Base-by-base conservation (phyloP, 2,888 invertebrate species). In the Ichneumoninae sp. region DNA sequence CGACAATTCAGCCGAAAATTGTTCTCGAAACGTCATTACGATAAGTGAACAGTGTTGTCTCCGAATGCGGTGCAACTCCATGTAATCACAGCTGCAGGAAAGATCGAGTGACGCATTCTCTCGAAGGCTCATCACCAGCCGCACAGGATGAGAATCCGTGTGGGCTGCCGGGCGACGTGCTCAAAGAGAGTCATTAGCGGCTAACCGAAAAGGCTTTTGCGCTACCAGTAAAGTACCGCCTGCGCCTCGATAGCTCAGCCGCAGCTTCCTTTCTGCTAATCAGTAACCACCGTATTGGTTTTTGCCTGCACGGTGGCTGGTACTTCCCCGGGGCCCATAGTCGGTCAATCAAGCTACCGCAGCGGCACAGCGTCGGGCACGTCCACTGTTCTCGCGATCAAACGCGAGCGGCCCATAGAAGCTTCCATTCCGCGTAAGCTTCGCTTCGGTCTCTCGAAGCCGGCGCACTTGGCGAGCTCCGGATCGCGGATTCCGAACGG, bases 31-130 rank as follows among this genome's bases (percentile, higher is more conserved):
- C 22, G 16, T 33, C 47, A 83, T 83, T 79, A 57, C n/a, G 4
- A n/a, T 16, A 4, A 62, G 44, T 7, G 62, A 2, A 33, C 3
- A 33, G 5, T 33, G 30, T 30, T n/a, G 5, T n/a, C 6, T 33
- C 16, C 44, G 13, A 33, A 62, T 62, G 0, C 30, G 16, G 16
- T 62, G 26, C 22, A 77, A 80, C 81, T 82, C 78, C 80, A 78
- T 50, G 65, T 82, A 79, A 79, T 81, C 71, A 81, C 76, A 78
- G 82, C 80, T 80, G 79, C 81, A 83, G 60, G 85, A 82, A 85
- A 88, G 86, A 86, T 83, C 85, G 82, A 84, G 83, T 54, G 80
- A 57, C 78, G 65, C 69, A 84, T 84, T 81, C 78, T 81, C 81
- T 57, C 65, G 66, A 52, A 71, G 79, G 70, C 40, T 8, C 40